Percentiles rank a stretch among this genome's conserved stretches.
Conservation (phyloP, 2,888 invertebrate species). For the Eristalis pertinax region DNA sequence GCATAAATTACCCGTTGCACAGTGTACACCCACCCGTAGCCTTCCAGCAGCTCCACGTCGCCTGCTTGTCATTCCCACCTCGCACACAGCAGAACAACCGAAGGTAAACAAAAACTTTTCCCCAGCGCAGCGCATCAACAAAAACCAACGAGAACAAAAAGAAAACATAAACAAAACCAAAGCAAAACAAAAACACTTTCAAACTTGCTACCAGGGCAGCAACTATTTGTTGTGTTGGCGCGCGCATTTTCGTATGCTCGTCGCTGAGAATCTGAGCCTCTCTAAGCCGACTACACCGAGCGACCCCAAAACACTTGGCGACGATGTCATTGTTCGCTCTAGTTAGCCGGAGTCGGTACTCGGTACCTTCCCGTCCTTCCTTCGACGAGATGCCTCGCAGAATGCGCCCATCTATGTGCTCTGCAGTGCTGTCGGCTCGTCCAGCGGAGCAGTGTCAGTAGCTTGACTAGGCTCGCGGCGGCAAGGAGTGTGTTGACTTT, state of each 20-base stretch:
- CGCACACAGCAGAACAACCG: neutral
- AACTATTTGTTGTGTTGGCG: constrained; percentile 14
- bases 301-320: constrained; percentile 1
- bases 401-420: constrained; percentile 30
- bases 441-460: neutral
- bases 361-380: constrained; percentile 19
- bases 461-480: constrained; percentile 1
- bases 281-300: neutral
- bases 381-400: neutral
- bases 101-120: constrained; percentile 57
- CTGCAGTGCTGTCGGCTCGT: neutral
- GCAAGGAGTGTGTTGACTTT: constrained; percentile 51
- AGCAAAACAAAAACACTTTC: constrained; percentile 45
- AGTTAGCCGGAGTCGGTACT: constrained; percentile 59
- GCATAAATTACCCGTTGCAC: neutral
- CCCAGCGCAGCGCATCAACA: constrained; percentile 22
- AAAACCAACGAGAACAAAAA: neutral
- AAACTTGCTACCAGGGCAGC: constrained; percentile 60
- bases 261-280: neutral
- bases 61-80: neutral
- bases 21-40: neutral
- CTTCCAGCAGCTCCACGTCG: too few relatives aligned
- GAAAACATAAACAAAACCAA: constrained; percentile 9
- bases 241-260: neutral
- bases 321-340: constrained; percentile 71